These are phyloP conservation scores for Elaphurus davidianus DNA, from an alignment of 2,113 vertebrate genomes.

Conservation along the genomic window DNA sequence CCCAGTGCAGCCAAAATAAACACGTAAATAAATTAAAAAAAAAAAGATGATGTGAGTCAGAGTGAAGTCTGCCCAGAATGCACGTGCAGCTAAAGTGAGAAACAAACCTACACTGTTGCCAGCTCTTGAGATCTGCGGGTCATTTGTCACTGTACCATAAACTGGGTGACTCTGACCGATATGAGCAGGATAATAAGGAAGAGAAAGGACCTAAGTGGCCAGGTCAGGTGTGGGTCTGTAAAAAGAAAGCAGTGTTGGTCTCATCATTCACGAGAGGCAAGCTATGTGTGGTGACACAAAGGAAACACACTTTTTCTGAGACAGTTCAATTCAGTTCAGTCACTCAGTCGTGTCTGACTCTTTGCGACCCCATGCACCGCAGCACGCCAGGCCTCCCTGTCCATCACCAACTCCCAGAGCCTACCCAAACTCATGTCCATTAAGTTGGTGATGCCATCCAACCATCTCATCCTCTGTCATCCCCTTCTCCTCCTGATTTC, in stretches of 20 bases:
- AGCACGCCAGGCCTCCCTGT: too few species aligned
- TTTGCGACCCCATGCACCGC: too few species aligned
- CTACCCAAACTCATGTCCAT: too few species aligned
- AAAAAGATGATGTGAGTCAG: too few species aligned
- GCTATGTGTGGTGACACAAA: too few species aligned
- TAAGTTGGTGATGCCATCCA: too few species aligned
- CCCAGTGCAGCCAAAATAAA: not conserved
- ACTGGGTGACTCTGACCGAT: not conserved
- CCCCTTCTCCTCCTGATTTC: too few species aligned
- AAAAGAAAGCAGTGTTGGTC: not conserved
- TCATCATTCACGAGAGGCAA: not conserved
- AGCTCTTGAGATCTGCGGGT: not conserved
- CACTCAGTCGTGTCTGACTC: too few species aligned
- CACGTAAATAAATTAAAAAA: fast-evolving
- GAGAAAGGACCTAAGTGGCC: not conserved
- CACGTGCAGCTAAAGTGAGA: not conserved
- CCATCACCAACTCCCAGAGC: too few species aligned
- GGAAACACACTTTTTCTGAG: not conserved
- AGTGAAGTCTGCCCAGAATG: not conserved
- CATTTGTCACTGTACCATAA: not conserved
- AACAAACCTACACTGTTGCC: not conserved
- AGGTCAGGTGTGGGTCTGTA: not conserved
- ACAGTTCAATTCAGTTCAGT: not conserved
- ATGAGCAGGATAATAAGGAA: not conserved
- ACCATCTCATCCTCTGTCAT: too few species aligned